Evolutionary conservation across 2,113 vertebrate genomes (phyloP).

Genomic region (Nothoprocta perdicaria): DNA sequence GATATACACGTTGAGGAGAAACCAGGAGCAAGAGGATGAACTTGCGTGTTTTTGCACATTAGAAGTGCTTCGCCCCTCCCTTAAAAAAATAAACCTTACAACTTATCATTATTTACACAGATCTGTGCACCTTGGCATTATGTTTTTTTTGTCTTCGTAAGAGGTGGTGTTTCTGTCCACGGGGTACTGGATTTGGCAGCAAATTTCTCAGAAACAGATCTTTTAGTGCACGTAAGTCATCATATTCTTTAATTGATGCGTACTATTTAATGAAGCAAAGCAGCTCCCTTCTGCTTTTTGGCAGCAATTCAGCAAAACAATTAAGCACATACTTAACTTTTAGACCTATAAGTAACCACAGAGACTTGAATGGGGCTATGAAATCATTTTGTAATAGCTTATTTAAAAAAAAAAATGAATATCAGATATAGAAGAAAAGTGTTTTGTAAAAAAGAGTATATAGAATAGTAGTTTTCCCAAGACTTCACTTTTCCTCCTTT

Average conservation of each 20-base stretch:
- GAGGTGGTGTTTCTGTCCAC: neutral
- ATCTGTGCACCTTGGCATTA: neutral
- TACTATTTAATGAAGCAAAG: neutral
- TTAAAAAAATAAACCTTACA: conserved; percentile 3
- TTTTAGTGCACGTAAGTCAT: neutral
- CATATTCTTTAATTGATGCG: neutral
- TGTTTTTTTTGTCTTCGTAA: neutral
- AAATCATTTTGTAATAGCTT: neutral
- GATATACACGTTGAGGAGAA: neutral
- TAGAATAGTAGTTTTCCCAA: neutral
- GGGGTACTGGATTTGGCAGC: neutral
- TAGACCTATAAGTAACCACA: neutral
- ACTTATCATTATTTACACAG: conserved; percentile 57
- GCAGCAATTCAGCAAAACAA: neutral
- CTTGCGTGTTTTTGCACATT: neutral
- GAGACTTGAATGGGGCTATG: neutral
- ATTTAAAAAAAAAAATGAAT: neutral
- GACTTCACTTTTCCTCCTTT: neutral
- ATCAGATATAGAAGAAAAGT: neutral
- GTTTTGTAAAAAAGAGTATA: neutral
- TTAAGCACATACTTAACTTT: neutral
- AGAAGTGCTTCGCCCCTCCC: neutral
- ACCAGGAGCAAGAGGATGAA: conserved; percentile 8
- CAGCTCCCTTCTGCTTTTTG: neutral
- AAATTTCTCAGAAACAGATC: neutral